A percentile compares a stretch with the other conserved stretches of the same genome.
Conservation (phyloP, 2,797 vertebrate species). For the Enteromius mattozi region DNA sequence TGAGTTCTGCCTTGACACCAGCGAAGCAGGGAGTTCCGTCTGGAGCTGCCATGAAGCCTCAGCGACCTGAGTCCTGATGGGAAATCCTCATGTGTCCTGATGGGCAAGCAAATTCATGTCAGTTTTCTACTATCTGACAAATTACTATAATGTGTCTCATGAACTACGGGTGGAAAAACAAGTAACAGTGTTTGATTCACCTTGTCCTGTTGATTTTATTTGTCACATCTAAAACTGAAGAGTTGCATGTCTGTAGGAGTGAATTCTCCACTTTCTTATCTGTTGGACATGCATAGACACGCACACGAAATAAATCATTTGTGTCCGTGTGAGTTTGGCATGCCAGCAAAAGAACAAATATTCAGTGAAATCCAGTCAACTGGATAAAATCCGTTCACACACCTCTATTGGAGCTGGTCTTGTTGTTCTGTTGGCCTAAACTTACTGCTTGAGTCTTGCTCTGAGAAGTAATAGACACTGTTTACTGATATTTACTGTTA, state of each 20-base stretch:
- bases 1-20: conserved; percentile 84
- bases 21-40: conserved; percentile 83
- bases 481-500: background rate
- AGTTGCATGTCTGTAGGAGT: conserved; percentile 71
- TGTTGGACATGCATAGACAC: conserved; percentile 58
- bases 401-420: conserved; percentile 68
- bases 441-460: conserved; percentile 62
- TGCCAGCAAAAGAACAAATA: conserved; percentile 18
- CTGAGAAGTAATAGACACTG: conserved; percentile 54
- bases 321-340: background rate
- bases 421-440: conserved; percentile 71
- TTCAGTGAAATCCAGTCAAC: background rate
- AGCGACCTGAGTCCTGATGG: conserved; percentile 70
- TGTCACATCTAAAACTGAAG: conserved; percentile 71
- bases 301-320: conserved; percentile 1
- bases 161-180: background rate
- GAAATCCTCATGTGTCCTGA: conserved; percentile 80
- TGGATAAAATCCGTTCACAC: background rate
- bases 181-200: conserved; percentile 65
- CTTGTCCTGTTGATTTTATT: conserved; percentile 60
- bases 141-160: background rate
- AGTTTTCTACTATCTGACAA: background rate
- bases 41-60: conserved; percentile 84
- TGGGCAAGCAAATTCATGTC: background rate
- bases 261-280: conserved; percentile 75